Base-by-base conservation (phyloP, 2,888 invertebrate genomes). In the Lutraria lutraria region DNA sequence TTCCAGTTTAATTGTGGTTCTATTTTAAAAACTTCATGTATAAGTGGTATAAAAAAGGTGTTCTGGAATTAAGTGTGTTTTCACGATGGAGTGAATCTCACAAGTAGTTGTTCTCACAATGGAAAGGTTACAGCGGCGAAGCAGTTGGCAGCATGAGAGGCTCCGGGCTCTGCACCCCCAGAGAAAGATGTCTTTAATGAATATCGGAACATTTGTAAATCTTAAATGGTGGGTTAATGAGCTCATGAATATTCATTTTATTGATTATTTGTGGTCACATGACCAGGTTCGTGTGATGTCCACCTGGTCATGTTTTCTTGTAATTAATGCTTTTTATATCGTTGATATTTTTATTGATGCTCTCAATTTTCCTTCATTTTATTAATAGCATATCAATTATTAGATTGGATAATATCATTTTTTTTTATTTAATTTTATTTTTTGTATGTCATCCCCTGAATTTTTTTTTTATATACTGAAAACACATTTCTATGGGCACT, bases 161-260 rank as follows among this genome's bases (percentile, higher is more conserved):
- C 68, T 76, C 8, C 80, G 19, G 0, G 43, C 56, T 0, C 29
- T 85, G 29, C 85, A 76, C 6, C 25, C 31, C 13, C 31, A 54
- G 53, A 56, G 80, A 60, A 79, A 80, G 60, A 80, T 81, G 53
- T 68, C 84, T 19, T 56, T 84, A 72, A 87, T 89, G 89, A 72
- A 89, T 81, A 86, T 86, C 31, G 84, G 89, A 52, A 86, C 89
- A 29, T 89, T 53, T 83, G 83, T 86, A n/a, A 83, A 89, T 83
- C 63, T 87, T 25, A 86, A 84, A 76, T 83, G 83, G 86, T 89
- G 87, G 60, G 89, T 60, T 29, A 19, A 4, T 43, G 43, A 43
- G 43, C 43, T 43, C 43, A 43, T 43, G 43, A 43, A 43, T 43
- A 43, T 43, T 43, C 43, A 43, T 43, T 43, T 43, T 29, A 53